These are phyloP conservation scores for Hephaestus fuliginosus DNA, from an alignment of 2,797 vertebrate genomes.

Conservation along the genomic window DNA sequence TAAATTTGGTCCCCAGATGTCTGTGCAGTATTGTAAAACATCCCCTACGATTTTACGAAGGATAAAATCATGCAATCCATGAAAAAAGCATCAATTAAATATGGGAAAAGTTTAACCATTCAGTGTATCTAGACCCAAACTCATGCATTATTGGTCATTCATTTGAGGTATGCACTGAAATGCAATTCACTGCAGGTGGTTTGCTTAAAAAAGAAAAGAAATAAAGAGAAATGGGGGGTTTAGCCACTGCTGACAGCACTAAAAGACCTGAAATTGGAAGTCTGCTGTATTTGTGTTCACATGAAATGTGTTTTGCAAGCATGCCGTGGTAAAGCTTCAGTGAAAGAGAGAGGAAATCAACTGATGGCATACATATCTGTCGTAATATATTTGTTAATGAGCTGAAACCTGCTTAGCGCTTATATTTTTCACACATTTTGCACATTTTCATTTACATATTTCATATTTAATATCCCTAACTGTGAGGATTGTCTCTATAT, in stretches of 20 bases:
- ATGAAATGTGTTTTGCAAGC: not conserved
- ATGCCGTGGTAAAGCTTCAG: not conserved
- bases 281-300: not conserved
- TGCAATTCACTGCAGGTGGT: conserved; percentile 2
- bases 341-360: conserved; percentile 21
- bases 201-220: not conserved
- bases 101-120: too few species aligned
- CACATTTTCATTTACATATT: conserved; percentile 20
- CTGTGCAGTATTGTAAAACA: too few species aligned
- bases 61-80: too few species aligned
- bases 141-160: not conserved
- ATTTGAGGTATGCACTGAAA: not conserved
- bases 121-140: not conserved
- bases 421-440: conserved; percentile 13
- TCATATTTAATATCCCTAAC: not conserved
- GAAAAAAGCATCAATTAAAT: too few species aligned
- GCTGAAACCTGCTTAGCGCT: not conserved
- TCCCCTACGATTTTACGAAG: too few species aligned
- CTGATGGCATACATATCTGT: not conserved
- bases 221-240: not conserved
- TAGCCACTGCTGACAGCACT: not conserved
- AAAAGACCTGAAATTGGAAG: not conserved
- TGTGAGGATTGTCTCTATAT: conserved; percentile 5
- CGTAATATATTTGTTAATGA: conserved; percentile 6
- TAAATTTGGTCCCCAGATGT: too few species aligned